Conservation (phyloP, 2,113 vertebrate species). For the Crotalus horridus region DNA sequence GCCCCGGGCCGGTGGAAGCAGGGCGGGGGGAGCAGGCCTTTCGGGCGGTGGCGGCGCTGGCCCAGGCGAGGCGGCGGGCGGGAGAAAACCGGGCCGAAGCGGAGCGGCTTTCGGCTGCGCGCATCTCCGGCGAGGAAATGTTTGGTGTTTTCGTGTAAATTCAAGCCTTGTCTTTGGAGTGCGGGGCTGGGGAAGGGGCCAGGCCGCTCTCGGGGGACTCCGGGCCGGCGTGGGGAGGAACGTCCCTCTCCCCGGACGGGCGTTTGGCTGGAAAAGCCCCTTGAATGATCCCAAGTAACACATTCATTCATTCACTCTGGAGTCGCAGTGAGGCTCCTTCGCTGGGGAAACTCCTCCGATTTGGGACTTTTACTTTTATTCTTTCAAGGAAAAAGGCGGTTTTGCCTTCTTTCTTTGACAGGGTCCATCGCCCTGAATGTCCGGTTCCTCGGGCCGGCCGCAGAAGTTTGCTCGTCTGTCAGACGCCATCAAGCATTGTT, state of each 20-base stretch:
- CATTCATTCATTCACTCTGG: not conserved
- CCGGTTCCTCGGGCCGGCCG: too few relatives aligned
- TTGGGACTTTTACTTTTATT: too few relatives aligned
- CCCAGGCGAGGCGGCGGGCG: not conserved
- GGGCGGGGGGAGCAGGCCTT: conserved; percentile 65
- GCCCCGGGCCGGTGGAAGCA: conserved; percentile 42
- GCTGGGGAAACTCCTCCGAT: not conserved
- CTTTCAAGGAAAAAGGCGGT: too few relatives aligned
- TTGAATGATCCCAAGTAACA: not conserved
- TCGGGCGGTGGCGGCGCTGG: conserved; percentile 41
- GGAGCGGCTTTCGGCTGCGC: not conserved
- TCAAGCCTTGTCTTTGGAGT: accelerated
- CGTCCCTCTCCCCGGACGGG: not conserved
- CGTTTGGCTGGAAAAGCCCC: not conserved
- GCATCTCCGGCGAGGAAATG: accelerated
- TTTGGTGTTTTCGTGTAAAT: not conserved
- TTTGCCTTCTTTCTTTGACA: too few relatives aligned
- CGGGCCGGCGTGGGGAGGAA: not conserved
- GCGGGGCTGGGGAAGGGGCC: not conserved
- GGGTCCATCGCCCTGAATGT: too few relatives aligned
- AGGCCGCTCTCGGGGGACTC: not conserved
- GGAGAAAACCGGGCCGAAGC: not conserved
- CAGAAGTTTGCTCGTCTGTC: too few relatives aligned
- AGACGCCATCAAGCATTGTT: too few relatives aligned
- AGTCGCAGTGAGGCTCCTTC: not conserved